A percentile compares a stretch with the other conserved stretches of the same genome.
Evolutionary conservation across 2,888 invertebrate species (phyloP).

Genomic region (Trachelus troglodyta): DNA sequence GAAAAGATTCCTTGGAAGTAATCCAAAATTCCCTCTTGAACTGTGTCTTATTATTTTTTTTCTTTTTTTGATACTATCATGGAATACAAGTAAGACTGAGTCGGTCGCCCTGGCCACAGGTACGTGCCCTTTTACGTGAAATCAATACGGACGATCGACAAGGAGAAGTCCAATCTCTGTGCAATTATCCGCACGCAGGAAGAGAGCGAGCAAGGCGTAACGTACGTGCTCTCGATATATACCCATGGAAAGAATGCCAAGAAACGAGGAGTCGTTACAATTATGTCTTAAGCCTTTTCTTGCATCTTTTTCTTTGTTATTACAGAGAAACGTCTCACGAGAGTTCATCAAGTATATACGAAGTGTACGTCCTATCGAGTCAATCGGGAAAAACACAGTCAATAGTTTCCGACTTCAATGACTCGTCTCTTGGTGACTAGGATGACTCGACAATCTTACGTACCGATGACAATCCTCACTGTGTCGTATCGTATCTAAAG

Average conservation of each 20-base stretch:
- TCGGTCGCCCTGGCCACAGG: background rate
- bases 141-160: conserved; percentile 3
- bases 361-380: background rate
- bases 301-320: background rate
- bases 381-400: background rate
- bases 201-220: background rate
- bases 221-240: background rate
- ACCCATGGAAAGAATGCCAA: background rate
- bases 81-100: background rate
- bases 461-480: background rate
- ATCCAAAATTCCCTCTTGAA: background rate
- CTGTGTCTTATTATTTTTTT: background rate
- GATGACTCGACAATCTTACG: background rate
- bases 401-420: background rate
- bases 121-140: background rate
- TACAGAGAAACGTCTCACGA: background rate
- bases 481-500: background rate
- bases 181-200: conserved; percentile 9
- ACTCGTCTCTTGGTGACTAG: background rate
- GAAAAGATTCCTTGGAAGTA: too few species aligned
- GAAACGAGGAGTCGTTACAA: background rate
- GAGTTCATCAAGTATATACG: background rate
- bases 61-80: background rate
- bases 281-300: background rate
- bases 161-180: conserved; percentile 3